Base-by-base conservation (phyloP, 2,113 vertebrate genomes). In the Hydrolagus affinis region DNA sequence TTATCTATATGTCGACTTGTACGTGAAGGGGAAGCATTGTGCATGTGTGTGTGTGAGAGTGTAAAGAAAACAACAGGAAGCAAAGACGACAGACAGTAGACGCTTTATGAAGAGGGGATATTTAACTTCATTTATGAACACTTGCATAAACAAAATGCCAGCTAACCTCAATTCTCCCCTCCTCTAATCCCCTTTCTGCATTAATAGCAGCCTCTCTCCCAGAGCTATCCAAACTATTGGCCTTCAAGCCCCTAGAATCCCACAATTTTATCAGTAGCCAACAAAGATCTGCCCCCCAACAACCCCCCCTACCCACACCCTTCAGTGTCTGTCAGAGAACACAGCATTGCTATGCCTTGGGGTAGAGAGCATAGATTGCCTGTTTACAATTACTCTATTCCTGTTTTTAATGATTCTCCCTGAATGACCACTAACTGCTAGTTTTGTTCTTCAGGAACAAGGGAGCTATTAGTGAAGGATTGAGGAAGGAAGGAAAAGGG, bases 391-490 rank as follows among this genome's bases (percentile, higher is more conserved):
- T 95, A 95, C 89, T 87, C 88, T 85, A 87, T 87, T 91, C 88
- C 88, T 89, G 91, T 86, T 88, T 91, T 92, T 91, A 94, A 95
- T 94, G 93, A 96, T 93, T 95, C 92, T 93, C 93, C 94, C 90
- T 91, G 90, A 94, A 93, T 92, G 92, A 93, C 90, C 89, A 89
- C 92, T 94, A 92, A 92, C 91, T 92, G 92, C 92, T 93, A 91
- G 92, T 91, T 93, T 90, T 91, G 91, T 93, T 93, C 91, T 91
- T 91, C 89, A 90, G 91, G 91, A 95, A 96, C 92, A 94, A 94
- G 92, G 92, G 91, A 95, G 90, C 93, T 94, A 95, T 95, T 95
- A 94, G 93, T 90, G 91, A 86, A 92, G 88, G 88, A 92, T 90
- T 88, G 88, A 93, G 93, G 93, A 94, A 93, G 91, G 92, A 93